Evolutionary conservation across 2,113 vertebrate genomes (phyloP).

Genomic region (Thunnus thynnus): DNA sequence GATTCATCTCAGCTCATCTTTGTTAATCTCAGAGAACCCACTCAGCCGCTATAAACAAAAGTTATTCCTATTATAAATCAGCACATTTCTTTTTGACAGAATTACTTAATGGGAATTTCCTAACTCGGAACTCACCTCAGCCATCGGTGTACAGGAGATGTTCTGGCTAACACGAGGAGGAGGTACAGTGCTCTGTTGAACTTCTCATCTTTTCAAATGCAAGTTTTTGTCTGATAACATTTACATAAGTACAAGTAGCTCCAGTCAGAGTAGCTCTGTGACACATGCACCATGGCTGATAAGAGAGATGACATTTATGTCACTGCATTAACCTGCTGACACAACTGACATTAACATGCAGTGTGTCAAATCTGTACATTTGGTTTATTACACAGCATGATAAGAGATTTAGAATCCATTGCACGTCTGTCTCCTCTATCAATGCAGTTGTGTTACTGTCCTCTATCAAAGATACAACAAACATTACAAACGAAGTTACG

Average conservation of each 20-base stretch:
- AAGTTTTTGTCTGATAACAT: slow-evolving; percentile 10
- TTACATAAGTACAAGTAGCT: slow-evolving; percentile 1
- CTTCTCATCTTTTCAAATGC: neutral
- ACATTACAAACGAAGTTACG: neutral
- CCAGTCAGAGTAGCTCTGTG: neutral
- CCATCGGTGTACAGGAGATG: neutral
- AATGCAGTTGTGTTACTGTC: too few species aligned
- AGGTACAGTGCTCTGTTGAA: neutral
- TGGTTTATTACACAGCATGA: neutral
- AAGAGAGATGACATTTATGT: neutral
- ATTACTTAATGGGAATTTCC: neutral
- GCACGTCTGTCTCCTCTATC: neutral
- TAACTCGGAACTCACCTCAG: slow-evolving; percentile 7
- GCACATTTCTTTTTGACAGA: neutral
- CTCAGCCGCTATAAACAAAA: slow-evolving; percentile 26
- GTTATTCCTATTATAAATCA: neutral
- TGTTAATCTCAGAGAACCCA: slow-evolving; percentile 3
- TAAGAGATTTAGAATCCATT: neutral
- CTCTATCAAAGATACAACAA: neutral
- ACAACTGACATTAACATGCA: neutral
- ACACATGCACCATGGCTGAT: neutral
- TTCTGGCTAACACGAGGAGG: neutral
- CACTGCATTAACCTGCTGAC: neutral
- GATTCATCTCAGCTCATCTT: slow-evolving; percentile 72
- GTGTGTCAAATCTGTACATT: neutral